Evolutionary conservation across 2,888 invertebrate genomes (phyloP).

Genomic region (Drosophila subsilvestris): DNA sequence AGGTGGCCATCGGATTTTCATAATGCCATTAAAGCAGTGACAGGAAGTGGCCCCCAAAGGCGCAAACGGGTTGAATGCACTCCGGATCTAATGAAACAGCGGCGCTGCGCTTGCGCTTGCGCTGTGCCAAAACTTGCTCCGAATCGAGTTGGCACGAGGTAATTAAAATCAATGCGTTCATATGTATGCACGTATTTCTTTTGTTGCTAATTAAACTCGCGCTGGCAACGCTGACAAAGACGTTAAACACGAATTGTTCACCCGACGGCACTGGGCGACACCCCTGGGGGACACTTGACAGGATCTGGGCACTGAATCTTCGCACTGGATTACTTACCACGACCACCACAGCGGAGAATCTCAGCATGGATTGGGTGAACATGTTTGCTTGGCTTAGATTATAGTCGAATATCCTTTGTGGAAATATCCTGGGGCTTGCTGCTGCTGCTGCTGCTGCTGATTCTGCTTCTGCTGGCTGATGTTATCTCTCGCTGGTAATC

Average conservation of each 20-base stretch:
- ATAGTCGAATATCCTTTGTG: slow-evolving; percentile 25
- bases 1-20: background rate
- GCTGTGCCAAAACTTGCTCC: slow-evolving; percentile 7
- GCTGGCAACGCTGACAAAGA: slow-evolving; percentile 12
- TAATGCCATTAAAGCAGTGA: slow-evolving; percentile 7
- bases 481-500: slow-evolving; percentile 55
- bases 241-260: background rate
- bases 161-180: slow-evolving; percentile 18
- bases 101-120: slow-evolving; percentile 22
- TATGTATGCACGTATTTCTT: background rate
- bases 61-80: slow-evolving; percentile 15
- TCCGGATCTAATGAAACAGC: slow-evolving; percentile 7
- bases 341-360: slow-evolving; percentile 59
- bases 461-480: slow-evolving; percentile 1
- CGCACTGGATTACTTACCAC: slow-evolving; percentile 77
- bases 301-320: slow-evolving; percentile 7
- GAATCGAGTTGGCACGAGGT: background rate
- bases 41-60: slow-evolving; percentile 19
- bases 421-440: slow-evolving; percentile 40
- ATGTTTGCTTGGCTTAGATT: slow-evolving; percentile 52
- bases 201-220: slow-evolving; percentile 23
- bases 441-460: no score
- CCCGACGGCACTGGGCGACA: slow-evolving; percentile 13
- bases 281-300: slow-evolving; percentile 20
- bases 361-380: slow-evolving; percentile 71